Conservation (phyloP, 2,888 invertebrate species). For the Carpatolechia fugitivella region DNA sequence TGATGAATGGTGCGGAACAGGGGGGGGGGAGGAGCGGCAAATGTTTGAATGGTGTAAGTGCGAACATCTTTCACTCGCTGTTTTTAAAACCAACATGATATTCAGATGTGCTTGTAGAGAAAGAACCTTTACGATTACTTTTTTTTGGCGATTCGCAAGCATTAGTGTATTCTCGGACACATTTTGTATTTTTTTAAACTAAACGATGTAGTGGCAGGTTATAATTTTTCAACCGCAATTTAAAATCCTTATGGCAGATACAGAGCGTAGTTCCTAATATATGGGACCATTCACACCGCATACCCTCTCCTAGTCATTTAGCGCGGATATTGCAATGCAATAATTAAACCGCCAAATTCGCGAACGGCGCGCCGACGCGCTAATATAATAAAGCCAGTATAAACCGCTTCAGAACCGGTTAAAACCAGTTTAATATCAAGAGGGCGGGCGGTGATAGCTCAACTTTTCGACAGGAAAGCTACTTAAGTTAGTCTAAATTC, state of each 20-base stretch:
- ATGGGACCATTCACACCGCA: background rate
- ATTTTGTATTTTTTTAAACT: no score
- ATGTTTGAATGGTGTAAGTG: no score
- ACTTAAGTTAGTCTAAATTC: constrained; percentile 37
- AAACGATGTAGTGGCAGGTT: no score
- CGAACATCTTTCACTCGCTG: no score
- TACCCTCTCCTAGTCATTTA: background rate
- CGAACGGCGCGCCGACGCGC: constrained; percentile 56
- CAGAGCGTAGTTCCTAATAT: background rate
- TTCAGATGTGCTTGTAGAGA: no score
- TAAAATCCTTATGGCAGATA: background rate
- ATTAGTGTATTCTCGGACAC: no score
- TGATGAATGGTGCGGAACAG: no score
- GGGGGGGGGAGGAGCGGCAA: no score
- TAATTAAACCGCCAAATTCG: constrained; percentile 63
- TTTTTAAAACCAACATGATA: no score
- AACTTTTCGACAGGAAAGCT: constrained; percentile 21
- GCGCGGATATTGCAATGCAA: constrained; percentile 18
- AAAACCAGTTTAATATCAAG: constrained; percentile 74
- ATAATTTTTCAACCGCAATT: background rate
- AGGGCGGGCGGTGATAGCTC: constrained; percentile 36
- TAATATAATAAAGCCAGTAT: constrained; percentile 75
- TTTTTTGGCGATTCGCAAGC: no score
- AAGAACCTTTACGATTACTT: no score
- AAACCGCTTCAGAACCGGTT: constrained; percentile 69